Percentiles rank a stretch among this genome's conserved stretches.
Evolutionary conservation across 2,113 vertebrate species (phyloP).

Genomic region (Panthera leo): DNA sequence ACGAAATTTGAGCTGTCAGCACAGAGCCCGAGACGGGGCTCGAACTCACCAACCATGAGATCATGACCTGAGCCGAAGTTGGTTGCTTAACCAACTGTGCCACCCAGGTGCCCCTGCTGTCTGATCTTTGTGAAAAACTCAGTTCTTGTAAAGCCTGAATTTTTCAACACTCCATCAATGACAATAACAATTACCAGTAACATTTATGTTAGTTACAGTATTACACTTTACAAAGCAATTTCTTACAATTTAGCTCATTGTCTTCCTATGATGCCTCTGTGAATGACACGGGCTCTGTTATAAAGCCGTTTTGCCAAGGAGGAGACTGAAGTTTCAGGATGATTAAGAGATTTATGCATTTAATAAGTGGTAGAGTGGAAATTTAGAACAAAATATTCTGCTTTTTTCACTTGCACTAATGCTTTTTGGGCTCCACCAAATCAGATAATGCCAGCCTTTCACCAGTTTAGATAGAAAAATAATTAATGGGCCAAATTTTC

Average conservation of each 20-base stretch:
- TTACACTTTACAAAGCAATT: neutral
- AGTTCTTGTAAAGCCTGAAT: neutral
- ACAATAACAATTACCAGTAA: neutral
- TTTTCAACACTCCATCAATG: neutral
- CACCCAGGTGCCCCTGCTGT: neutral
- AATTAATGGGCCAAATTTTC: neutral
- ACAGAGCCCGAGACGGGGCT: too few relatives aligned
- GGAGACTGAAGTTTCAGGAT: neutral
- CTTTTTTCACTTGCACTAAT: neutral
- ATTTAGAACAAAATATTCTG: neutral
- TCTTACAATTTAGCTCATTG: neutral
- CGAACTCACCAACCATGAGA: too few relatives aligned
- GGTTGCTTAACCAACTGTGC: too few relatives aligned
- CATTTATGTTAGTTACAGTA: neutral
- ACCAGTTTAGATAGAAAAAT: neutral
- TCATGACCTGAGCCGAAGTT: too few relatives aligned
- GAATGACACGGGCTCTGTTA: neutral
- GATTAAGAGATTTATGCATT: neutral
- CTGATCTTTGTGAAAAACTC: neutral
- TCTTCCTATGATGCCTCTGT: neutral
- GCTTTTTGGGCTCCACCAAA: conserved; percentile 21
- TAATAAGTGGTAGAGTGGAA: neutral
- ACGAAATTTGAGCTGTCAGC: too few relatives aligned
- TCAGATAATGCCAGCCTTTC: neutral
- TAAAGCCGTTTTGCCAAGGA: neutral